A percentile compares a stretch with the other conserved stretches of the same genome.
Evolutionary conservation across 2,797 vertebrate species (phyloP).

Genomic region (Poeciliopsis paucimaculata): DNA sequence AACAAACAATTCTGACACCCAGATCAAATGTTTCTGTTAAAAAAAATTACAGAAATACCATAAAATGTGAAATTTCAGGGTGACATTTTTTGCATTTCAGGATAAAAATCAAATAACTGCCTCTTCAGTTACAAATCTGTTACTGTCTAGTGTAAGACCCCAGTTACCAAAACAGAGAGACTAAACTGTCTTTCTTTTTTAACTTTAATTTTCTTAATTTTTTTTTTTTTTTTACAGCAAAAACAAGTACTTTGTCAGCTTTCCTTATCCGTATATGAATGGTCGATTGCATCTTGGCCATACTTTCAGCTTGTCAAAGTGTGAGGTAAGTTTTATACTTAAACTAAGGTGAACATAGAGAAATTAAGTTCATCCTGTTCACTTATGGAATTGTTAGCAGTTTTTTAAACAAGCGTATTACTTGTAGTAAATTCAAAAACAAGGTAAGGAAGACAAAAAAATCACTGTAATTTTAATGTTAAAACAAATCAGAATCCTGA

Average conservation of each 20-base stretch:
- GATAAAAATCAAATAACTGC: too few relatives aligned
- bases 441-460: background rate
- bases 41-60: background rate
- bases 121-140: too few relatives aligned
- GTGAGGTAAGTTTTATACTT: conserved; percentile 85
- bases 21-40: background rate
- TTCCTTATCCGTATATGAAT: conserved; percentile 99
- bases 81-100: background rate
- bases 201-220: background rate
- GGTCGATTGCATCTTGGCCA: conserved; percentile 96
- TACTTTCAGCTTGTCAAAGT: conserved; percentile 96
- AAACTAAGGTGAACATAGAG: background rate
- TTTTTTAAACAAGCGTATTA: background rate
- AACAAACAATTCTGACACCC: background rate
- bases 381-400: background rate
- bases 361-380: background rate
- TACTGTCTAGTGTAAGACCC: too few relatives aligned
- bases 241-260: conserved; percentile 92
- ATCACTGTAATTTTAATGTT: background rate
- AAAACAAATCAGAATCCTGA: background rate
- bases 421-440: background rate
- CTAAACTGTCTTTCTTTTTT: too few relatives aligned
- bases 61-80: background rate
- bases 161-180: too few relatives aligned
- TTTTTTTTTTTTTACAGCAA: conserved; percentile 74